phyloP scores from a whole-genome alignment of 2,888 invertebrate species.

The Eupeodes luniger region DNA sequence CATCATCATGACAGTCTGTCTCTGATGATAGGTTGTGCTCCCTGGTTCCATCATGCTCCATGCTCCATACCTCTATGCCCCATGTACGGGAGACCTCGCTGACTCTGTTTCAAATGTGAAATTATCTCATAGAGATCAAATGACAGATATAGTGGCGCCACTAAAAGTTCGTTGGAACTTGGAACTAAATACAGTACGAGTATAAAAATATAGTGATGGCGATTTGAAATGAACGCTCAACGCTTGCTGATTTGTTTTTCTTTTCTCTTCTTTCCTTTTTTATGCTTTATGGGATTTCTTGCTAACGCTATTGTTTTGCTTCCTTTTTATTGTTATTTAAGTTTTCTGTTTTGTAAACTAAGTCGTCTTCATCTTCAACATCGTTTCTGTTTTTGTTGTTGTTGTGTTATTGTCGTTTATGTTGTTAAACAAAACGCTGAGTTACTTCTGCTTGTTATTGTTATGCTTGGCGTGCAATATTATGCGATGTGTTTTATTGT shows the following conservation, averaged over 20 bases:
- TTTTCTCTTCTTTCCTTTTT: background rate
- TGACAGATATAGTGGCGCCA: conserved; percentile 74
- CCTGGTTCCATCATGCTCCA: too few relatives aligned
- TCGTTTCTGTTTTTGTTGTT: background rate
- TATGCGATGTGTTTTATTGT: conserved; percentile 18
- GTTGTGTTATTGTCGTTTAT: conserved; percentile 13
- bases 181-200: background rate
- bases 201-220: background rate
- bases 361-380: conserved; percentile 4
- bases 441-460: conserved; percentile 63
- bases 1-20: conserved; percentile 26
- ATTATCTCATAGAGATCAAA: conserved; percentile 74
- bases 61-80: background rate
- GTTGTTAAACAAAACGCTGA: conserved; percentile 50
- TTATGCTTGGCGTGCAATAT: conserved; percentile 63
- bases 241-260: conserved; percentile 11
- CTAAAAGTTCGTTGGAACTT: conserved; percentile 53
- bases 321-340: conserved; percentile 55
- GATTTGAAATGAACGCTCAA: conserved; percentile 25
- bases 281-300: background rate
- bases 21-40: conserved; percentile 40
- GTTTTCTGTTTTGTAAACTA: conserved; percentile 25
- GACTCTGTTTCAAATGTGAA: conserved; percentile 59
- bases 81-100: conserved; percentile 12
- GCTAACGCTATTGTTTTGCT: conserved; percentile 57